A percentile compares a stretch with the other conserved stretches of the same genome.
Evolutionary conservation across 1,140 invertebrate genomes (phyloP).

Genomic region (Saxidomus purpurata): DNA sequence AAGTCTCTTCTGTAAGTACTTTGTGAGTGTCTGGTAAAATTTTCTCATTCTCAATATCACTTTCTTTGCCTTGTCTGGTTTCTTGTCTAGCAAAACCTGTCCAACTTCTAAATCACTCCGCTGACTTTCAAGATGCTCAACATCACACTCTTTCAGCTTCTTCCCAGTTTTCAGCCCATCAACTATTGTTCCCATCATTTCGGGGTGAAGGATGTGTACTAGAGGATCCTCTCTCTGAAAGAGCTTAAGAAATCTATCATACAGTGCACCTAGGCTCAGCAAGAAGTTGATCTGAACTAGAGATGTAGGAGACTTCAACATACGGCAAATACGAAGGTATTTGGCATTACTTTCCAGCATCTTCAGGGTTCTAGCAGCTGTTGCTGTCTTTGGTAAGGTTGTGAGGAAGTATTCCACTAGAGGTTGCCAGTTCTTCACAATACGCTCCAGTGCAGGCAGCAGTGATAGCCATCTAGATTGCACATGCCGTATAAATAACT

Average conservation of each 20-base stretch:
- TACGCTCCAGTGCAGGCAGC: constrained; percentile 65
- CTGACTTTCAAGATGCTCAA: constrained; percentile 50
- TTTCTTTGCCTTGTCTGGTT: constrained; percentile 26
- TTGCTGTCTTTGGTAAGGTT: constrained; percentile 52
- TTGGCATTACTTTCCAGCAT: constrained; percentile 49
- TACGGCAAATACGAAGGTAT: constrained; percentile 65
- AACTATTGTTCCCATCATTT: constrained; percentile 47
- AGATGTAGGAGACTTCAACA: constrained; percentile 41
- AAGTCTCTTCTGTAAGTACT: not conserved
- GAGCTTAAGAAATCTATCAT: constrained; percentile 53
- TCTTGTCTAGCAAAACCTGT: not conserved
- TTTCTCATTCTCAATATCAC: constrained; percentile 43
- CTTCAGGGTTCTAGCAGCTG: constrained; percentile 41
- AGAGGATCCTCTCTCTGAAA: constrained; percentile 71
- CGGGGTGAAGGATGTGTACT: constrained; percentile 66
- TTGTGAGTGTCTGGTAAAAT: constrained; percentile 51
- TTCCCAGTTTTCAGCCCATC: constrained; percentile 18
- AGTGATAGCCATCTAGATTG: constrained; percentile 75
- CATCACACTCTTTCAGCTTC: constrained; percentile 44
- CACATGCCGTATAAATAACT: constrained; percentile 77
- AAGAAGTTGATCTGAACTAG: constrained; percentile 65
- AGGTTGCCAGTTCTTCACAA: constrained; percentile 72
- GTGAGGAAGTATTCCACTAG: constrained; percentile 66
- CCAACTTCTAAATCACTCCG: constrained; percentile 54
- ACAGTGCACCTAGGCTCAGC: constrained; percentile 61